Percentiles rank a stretch among this genome's conserved stretches.
Evolutionary conservation across 2,113 vertebrate genomes (phyloP).

Genomic region (Toxotes chatareus): DNA sequence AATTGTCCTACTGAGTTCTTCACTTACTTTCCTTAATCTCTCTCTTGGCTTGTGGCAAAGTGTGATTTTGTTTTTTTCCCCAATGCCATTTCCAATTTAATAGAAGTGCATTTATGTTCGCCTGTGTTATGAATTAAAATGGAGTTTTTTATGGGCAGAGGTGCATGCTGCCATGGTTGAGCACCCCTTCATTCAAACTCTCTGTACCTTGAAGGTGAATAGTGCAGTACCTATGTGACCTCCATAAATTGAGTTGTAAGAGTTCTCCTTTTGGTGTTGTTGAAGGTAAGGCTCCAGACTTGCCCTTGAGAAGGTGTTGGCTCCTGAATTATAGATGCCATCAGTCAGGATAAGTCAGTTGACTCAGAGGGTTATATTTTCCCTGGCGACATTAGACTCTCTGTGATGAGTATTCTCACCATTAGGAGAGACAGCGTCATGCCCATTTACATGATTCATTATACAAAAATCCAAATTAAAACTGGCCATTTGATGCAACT

Average conservation of each 20-base stretch:
- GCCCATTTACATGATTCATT: slow-evolving; percentile 51
- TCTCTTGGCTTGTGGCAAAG: slow-evolving; percentile 71
- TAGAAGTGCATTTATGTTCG: slow-evolving; percentile 74
- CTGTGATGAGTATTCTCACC: slow-evolving; percentile 49
- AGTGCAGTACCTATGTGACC: slow-evolving; percentile 64
- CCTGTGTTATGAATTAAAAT: slow-evolving; percentile 79
- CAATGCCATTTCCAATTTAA: slow-evolving; percentile 78
- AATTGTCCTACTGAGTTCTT: slow-evolving; percentile 71
- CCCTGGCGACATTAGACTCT: slow-evolving; percentile 45
- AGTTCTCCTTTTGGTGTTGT: slow-evolving; percentile 64
- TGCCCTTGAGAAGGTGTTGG: slow-evolving; percentile 66
- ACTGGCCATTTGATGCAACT: slow-evolving; percentile 22
- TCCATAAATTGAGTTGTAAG: slow-evolving; percentile 73
- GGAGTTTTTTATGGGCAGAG: slow-evolving; percentile 70
- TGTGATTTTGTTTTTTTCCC: slow-evolving; percentile 64
- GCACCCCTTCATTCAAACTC: slow-evolving; percentile 74
- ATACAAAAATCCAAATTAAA: slow-evolving; percentile 50
- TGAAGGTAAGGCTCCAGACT: slow-evolving; percentile 62
- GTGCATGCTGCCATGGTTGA: slow-evolving; percentile 72
- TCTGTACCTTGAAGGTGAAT: slow-evolving; percentile 79
- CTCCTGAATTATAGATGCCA: slow-evolving; percentile 66
- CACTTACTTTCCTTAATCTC: slow-evolving; percentile 71
- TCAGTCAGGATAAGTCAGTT: slow-evolving; percentile 46
- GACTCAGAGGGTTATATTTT: slow-evolving; percentile 57
- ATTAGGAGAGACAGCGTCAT: slow-evolving; percentile 56